Conservation (phyloP, 1,140 invertebrate genomes). For the Pristionchus pacificus region DNA sequence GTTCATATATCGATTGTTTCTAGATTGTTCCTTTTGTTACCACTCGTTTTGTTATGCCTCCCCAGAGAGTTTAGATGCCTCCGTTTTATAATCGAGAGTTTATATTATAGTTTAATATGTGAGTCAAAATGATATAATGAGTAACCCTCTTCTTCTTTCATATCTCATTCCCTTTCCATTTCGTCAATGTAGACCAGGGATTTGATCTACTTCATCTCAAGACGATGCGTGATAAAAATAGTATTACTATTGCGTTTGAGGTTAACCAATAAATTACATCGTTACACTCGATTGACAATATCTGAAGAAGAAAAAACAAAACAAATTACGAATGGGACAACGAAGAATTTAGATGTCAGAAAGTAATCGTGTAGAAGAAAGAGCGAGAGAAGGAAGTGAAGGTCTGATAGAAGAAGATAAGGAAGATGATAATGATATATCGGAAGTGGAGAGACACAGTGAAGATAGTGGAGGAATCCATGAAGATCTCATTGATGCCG, state of each 20-base stretch:
- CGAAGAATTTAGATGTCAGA: background rate
- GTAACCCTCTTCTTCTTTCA: background rate
- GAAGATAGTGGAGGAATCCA: too few species aligned
- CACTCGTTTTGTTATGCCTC: slow-evolving; percentile 12
- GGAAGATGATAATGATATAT: slow-evolving; percentile 6
- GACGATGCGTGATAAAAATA: background rate
- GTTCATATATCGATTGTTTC: too few species aligned
- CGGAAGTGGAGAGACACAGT: too few species aligned
- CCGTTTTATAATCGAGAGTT: slow-evolving; percentile 5
- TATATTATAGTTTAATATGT: slow-evolving; percentile 7
- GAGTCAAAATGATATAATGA: slow-evolving; percentile 4
- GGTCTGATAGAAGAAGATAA: slow-evolving; percentile 24
- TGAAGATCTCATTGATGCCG: too few species aligned
- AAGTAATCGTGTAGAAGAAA: slow-evolving; percentile 2
- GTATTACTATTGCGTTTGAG: too few species aligned
- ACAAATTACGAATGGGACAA: too few species aligned
- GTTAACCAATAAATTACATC: too few species aligned
- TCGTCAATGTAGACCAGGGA: background rate
- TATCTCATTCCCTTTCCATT: background rate
- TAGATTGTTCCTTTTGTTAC: slow-evolving; percentile 21
- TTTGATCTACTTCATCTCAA: background rate
- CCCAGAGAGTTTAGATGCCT: background rate
- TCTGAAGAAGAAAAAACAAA: too few species aligned
- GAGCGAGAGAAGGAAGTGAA: too few species aligned
- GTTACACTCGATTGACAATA: too few species aligned